Conservation (phyloP, 2,113 vertebrate genomes). For the Amblyopsis rosae region DNA sequence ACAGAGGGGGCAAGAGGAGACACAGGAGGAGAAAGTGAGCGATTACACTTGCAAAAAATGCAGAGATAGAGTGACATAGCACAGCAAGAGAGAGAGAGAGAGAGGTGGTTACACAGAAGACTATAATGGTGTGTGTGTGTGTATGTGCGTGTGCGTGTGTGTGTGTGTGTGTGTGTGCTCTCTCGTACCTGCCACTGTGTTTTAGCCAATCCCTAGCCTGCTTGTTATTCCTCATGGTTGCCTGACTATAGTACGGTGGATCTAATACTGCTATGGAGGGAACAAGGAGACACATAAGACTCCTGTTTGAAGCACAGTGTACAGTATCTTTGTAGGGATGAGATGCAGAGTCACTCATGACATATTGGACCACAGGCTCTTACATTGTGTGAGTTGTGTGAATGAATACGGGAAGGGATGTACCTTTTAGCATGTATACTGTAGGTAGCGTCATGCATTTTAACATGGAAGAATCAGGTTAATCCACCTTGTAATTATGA, state of each 20-base stretch:
- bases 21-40: slow-evolving; percentile 5
- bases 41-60: not conserved
- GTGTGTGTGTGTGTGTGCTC: not conserved
- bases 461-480: too few species aligned
- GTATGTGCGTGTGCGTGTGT: not conserved
- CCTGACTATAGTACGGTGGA: slow-evolving; percentile 6
- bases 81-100: not conserved
- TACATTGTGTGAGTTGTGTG: too few species aligned
- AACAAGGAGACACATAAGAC: not conserved
- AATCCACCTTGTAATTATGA: too few species aligned
- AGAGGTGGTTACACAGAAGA: not conserved
- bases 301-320: too few species aligned
- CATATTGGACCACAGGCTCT: not conserved
- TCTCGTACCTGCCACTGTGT: not conserved
- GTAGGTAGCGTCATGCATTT: too few species aligned
- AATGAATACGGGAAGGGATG: too few species aligned
- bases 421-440: too few species aligned
- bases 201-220: slow-evolving; percentile 2
- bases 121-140: not conserved
- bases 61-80: not conserved
- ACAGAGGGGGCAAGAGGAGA: slow-evolving; percentile 5
- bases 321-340: too few species aligned
- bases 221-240: slow-evolving; percentile 23
- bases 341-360: not conserved
- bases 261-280: slow-evolving; percentile 17